These are phyloP conservation scores for Pocillopora grandis DNA, from an alignment of 92 coral and sea anemone genomes.

Conservation along the genomic window DNA sequence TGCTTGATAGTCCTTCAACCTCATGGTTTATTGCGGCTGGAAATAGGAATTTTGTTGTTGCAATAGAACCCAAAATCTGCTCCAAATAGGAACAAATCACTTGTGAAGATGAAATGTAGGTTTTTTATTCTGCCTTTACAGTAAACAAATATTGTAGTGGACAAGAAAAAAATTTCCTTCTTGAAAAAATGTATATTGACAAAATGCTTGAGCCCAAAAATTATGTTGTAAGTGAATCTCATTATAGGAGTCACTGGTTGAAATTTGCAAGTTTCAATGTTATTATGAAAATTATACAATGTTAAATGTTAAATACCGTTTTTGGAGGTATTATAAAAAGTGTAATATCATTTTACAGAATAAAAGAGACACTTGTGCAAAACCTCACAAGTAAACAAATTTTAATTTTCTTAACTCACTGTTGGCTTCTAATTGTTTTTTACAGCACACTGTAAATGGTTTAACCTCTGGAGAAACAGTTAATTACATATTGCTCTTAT, in stretches of 20 bases:
- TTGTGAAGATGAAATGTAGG: conserved; percentile 22
- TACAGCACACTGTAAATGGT: too few relatives aligned
- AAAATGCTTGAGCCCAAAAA: neutral
- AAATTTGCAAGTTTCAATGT: conserved; percentile 9
- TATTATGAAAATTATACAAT: conserved; percentile 27
- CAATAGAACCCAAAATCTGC: neutral
- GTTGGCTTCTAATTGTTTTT: too few relatives aligned
- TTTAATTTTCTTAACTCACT: neutral
- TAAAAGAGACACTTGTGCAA: conserved; percentile 22
- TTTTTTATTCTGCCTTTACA: conserved; percentile 25
- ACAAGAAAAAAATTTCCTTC: conserved; percentile 3
- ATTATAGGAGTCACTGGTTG: conserved; percentile 9
- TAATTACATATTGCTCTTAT: too few relatives aligned
- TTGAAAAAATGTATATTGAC: neutral
- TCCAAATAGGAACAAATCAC: neutral
- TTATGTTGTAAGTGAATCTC: neutral
- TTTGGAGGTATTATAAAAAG: neutral
- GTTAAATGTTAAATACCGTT: neutral
- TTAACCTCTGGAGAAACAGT: too few relatives aligned
- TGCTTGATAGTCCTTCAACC: conserved; percentile 12
- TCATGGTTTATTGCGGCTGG: neutral
- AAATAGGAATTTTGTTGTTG: conserved; percentile 4
- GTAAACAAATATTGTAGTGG: conserved; percentile 15
- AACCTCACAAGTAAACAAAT: conserved; percentile 24
- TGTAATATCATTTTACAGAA: conserved; percentile 32